Base-by-base conservation (phyloP, 1,140 invertebrate genomes). In the Halesus radiatus region DNA sequence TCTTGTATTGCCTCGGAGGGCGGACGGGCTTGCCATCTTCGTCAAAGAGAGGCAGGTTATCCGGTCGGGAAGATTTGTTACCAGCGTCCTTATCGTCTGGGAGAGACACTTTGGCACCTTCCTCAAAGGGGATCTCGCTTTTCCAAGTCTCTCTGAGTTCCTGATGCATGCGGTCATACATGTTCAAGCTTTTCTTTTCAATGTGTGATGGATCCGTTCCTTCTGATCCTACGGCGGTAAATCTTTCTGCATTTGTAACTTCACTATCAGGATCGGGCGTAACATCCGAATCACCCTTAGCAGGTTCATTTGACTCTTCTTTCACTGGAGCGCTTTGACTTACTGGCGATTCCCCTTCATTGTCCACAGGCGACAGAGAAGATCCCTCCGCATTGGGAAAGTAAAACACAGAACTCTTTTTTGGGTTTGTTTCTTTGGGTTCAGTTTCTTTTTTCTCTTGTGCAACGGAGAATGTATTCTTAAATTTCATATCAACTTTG, bases 401-500 rank as follows among this genome's bases (percentile, higher is more conserved):
- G 79, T 90, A 89, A 85, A 90, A 90, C 78, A 89, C 87, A n/a
- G 90, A 89, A 80, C 86, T 87, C 58, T 85, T 82, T 80, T 87
- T 87, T 73, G 83, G 84, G 72, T 75, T 79, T 62, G 37, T 18
- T 86, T 86, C 86, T 81, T 87, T 86, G 64, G 78, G 81, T 79
- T 76, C 79, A 53, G 60, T 76, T 7, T 81, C 58, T 70, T 83
- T 84, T 86, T 87, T 91, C 85, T 87, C 90, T 83, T 86, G 85
- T 72, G 85, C 87, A 64, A 84, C 87, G 84, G 90, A 90, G 87
- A 91, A 92, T 79, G 90, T 92, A 83, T 92, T 93, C 85, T 94
- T 94, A 81, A 95, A 90, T 87, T 95, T 95, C 84, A 95, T 90
- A 88, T 96, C 95, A 76, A 95, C 94, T 88, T 92, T 94, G 79